A percentile compares a stretch with the other conserved stretches of the same genome.
These are phyloP conservation scores for Bombycilla garrulus DNA, from an alignment of 2,113 vertebrate species.

Conservation along the genomic window DNA sequence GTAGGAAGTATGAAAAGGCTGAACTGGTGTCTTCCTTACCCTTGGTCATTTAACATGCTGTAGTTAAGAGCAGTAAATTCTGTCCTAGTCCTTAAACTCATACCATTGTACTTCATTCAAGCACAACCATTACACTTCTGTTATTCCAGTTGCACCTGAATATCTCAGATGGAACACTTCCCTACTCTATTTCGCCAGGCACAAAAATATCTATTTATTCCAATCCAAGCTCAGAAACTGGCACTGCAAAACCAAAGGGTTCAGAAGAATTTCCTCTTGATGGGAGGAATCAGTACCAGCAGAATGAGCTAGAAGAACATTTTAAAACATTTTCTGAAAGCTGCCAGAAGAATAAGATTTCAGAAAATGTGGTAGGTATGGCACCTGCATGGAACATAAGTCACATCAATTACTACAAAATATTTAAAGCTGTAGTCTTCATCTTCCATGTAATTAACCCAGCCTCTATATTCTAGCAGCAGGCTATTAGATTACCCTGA, in stretches of 20 bases:
- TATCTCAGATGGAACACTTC: neutral
- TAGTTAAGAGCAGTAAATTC: neutral
- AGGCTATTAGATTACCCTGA: neutral
- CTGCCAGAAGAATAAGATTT: neutral
- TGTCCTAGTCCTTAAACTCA: neutral
- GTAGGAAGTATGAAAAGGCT: neutral
- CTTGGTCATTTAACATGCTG: neutral
- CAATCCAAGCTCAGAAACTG: neutral
- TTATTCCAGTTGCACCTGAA: neutral
- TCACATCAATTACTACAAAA: neutral
- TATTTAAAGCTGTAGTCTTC: neutral
- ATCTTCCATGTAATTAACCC: neutral
- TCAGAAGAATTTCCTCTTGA: neutral
- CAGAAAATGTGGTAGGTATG: neutral
- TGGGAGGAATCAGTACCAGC: neutral
- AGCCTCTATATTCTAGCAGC: neutral
- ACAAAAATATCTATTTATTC: neutral
- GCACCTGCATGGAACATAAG: neutral
- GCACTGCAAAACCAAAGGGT: neutral
- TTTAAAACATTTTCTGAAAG: neutral
- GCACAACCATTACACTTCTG: neutral
- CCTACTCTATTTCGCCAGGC: neutral
- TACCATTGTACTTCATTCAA: fast-evolving
- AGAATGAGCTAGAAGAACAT: neutral
- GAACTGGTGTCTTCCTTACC: neutral